phyloP scores from a whole-genome alignment of 2,797 vertebrate species.

The Gallinago nigripennis region DNA sequence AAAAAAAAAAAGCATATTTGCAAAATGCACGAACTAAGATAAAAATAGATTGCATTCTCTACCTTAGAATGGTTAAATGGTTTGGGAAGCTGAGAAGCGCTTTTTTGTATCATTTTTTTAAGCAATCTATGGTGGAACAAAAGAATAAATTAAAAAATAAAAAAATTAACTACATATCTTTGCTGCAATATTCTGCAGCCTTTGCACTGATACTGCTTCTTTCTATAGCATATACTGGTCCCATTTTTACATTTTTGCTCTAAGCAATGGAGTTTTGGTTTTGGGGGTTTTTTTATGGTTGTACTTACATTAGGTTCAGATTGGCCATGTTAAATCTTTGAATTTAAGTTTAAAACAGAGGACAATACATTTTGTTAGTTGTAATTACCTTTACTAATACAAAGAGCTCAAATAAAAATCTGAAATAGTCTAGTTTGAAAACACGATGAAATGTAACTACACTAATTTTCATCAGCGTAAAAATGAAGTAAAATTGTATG shows the following conservation, averaged over 20 bases:
- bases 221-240: background rate
- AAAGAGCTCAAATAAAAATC: background rate
- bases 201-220: background rate
- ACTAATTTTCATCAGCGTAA: background rate
- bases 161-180: background rate
- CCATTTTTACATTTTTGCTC: background rate
- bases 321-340: background rate
- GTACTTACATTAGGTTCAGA: background rate
- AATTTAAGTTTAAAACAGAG: background rate
- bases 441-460: background rate
- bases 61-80: background rate
- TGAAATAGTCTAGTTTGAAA: background rate
- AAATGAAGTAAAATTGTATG: background rate
- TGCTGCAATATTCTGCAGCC: background rate
- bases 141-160: background rate
- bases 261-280: background rate
- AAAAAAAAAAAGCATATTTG: background rate
- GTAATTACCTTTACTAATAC: background rate
- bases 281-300: background rate
- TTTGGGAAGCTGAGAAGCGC: background rate
- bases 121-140: background rate
- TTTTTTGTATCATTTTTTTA: background rate
- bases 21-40: background rate
- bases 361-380: background rate
- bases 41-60: background rate